These are phyloP conservation scores for Caenorhabditis briggsae DNA, from an alignment of 1,140 invertebrate species.

Conservation along the genomic window DNA sequence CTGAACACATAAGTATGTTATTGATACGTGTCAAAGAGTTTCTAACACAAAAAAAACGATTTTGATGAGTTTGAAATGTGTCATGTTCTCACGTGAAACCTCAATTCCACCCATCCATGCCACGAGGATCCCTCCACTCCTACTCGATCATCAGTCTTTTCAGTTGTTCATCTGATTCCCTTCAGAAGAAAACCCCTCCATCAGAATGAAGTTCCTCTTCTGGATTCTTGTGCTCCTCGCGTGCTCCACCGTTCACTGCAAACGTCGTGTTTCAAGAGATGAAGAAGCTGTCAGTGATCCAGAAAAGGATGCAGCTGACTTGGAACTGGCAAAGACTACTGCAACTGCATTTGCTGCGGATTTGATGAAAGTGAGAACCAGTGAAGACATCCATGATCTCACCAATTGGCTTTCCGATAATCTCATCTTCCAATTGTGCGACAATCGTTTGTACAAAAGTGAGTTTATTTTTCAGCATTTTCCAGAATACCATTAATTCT, in stretches of 20 bases:
- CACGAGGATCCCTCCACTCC: not conserved
- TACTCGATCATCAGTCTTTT: not conserved
- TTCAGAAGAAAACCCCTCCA: not conserved
- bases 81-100: not conserved
- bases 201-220: not conserved
- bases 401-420: not conserved
- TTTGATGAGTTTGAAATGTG: not conserved
- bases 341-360: not conserved
- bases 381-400: conserved; percentile 43
- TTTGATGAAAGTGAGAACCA: not conserved
- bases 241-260: not conserved
- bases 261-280: not conserved
- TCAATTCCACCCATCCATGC: not conserved
- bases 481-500: no score
- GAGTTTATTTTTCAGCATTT: not conserved
- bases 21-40: not conserved
- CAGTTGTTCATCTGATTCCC: not conserved
- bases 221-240: not conserved
- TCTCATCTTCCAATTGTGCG: conserved; percentile 7
- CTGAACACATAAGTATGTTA: not conserved
- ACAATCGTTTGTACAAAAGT: conserved; percentile 37
- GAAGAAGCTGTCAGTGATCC: not conserved
- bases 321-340: not conserved
- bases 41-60: not conserved
- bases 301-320: not conserved